These are phyloP conservation scores for Lordiphosa collinella DNA, from an alignment of 1,140 invertebrate species.

Conservation along the genomic window DNA sequence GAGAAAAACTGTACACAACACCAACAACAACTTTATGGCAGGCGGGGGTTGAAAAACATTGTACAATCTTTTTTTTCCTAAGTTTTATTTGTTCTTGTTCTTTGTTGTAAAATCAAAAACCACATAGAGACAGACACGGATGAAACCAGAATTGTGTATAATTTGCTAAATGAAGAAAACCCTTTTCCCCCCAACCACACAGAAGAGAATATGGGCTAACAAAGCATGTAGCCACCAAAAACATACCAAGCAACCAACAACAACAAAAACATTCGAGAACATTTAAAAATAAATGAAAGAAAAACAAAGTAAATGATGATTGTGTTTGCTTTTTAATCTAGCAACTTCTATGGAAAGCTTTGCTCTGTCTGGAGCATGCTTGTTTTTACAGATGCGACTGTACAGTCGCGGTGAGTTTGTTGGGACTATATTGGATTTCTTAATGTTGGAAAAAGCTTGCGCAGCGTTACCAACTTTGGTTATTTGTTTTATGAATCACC, in stretches of 20 bases:
- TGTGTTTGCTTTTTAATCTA: conserved; percentile 25
- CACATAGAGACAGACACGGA: too few relatives aligned
- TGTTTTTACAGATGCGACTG: background rate
- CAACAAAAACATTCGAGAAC: conserved; percentile 55
- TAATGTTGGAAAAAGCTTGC: too few relatives aligned
- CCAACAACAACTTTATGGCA: background rate
- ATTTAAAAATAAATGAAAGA: conserved; percentile 61
- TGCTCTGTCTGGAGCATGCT: background rate
- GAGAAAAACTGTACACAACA: conserved; percentile 10
- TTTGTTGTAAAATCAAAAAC: too few relatives aligned
- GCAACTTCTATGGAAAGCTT: conserved; percentile 25
- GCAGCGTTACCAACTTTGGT: too few relatives aligned
- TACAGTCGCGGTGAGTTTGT: background rate
- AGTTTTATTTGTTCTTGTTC: too few relatives aligned
- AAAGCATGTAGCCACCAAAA: conserved; percentile 11
- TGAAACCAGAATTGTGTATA: too few relatives aligned
- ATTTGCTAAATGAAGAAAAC: too few relatives aligned
- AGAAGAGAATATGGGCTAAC: conserved; percentile 14
- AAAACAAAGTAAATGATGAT: conserved; percentile 15
- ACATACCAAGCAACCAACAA: conserved; percentile 25
- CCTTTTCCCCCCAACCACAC: background rate
- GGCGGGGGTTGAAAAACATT: background rate
- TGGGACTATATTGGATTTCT: too few relatives aligned
- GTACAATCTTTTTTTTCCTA: too few relatives aligned
- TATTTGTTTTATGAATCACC: too few relatives aligned